Evolutionary conservation across 2,888 invertebrate genomes (phyloP).

Genomic region (Orchesellides sinensis): DNA sequence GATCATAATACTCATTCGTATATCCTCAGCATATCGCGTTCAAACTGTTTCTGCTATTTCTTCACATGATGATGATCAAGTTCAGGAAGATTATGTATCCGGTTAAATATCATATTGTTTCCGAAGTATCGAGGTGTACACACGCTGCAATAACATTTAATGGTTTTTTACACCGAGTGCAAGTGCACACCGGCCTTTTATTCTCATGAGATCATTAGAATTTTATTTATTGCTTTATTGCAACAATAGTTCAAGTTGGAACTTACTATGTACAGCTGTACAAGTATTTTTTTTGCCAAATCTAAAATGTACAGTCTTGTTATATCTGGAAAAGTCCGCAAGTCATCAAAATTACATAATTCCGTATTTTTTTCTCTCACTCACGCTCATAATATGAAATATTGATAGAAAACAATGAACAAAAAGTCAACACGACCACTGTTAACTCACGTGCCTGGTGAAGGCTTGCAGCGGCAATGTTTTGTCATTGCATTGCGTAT

Average conservation of each 20-base stretch:
- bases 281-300: background rate
- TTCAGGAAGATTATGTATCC: conserved; percentile 24
- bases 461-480: conserved; percentile 31
- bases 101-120: background rate
- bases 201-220: conserved; percentile 61
- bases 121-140: background rate
- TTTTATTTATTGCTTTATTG: too few species aligned
- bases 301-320: background rate
- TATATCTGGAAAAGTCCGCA: conserved; percentile 22
- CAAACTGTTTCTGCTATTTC: background rate
- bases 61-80: conserved; percentile 16
- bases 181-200: conserved; percentile 30
- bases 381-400: conserved; percentile 44
- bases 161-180: background rate
- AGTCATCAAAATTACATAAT: conserved; percentile 24
- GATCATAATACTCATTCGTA: background rate
- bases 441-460: conserved; percentile 60
- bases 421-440: conserved; percentile 72
- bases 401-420: conserved; percentile 66
- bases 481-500: conserved; percentile 6
- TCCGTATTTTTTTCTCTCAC: background rate
- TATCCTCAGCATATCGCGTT: background rate
- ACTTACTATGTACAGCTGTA: background rate
- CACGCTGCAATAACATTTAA: background rate
- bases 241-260: too few species aligned